Percentiles rank a stretch among this genome's conserved stretches.
phyloP scores from a whole-genome alignment of 2,888 invertebrate species.

The Hesperia comma region DNA sequence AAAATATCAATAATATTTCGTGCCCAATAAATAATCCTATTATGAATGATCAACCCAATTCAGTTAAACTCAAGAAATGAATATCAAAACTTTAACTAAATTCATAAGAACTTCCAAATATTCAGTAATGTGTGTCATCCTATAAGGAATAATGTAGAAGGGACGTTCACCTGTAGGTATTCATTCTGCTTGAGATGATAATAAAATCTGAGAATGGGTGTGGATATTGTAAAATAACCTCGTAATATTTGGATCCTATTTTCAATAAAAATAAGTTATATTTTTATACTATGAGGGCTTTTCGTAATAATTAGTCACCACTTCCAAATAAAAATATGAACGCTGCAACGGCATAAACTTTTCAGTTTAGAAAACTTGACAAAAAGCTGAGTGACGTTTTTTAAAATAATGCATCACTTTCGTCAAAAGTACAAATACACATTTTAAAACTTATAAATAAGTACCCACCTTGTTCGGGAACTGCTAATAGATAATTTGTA shows the following conservation, averaged over 20 bases:
- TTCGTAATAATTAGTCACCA: not conserved
- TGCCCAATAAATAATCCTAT: no score
- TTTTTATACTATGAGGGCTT: not conserved
- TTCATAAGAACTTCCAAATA: not conserved
- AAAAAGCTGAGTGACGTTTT: no score
- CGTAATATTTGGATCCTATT: not conserved
- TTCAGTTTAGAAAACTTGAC: no score
- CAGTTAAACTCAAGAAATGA: no score
- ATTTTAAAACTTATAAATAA: not conserved
- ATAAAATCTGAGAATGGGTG: not conserved
- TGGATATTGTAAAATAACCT: not conserved
- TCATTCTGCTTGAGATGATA: not conserved
- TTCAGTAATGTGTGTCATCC: not conserved
- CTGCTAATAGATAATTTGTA: constrained; percentile 25
- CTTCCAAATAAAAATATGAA: not conserved
- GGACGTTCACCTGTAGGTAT: not conserved
- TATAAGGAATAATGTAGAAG: not conserved
- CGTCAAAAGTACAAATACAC: not conserved
- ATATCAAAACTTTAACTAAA: no score
- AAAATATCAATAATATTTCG: no score
- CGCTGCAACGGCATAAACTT: no score
- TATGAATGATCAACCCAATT: no score
- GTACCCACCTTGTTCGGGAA: constrained; percentile 19
- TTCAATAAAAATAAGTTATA: not conserved
- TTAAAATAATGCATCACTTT: no score